A percentile compares a stretch with the other conserved stretches of the same genome.
Conservation (phyloP, 2,888 invertebrate species). For the Platypus cylindrus region DNA sequence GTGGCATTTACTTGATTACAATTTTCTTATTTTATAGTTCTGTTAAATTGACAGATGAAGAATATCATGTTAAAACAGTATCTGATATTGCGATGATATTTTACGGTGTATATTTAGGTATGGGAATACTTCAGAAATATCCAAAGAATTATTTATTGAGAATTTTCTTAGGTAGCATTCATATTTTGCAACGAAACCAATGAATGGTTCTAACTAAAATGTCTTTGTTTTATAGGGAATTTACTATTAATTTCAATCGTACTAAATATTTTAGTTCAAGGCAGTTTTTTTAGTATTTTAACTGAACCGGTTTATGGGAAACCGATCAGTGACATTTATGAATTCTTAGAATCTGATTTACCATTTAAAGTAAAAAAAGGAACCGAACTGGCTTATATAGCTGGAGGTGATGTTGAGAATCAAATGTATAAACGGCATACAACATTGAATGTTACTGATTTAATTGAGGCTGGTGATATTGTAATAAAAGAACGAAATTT, state of each 20-base stretch:
- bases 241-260: constrained; percentile 2
- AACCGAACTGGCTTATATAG: not conserved
- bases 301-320: constrained; percentile 6
- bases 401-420: constrained; percentile 1
- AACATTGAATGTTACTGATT: not conserved
- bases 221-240: constrained; percentile 3
- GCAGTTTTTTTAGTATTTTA: constrained; percentile 5
- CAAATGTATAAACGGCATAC: constrained; percentile 1
- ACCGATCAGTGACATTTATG: constrained; percentile 6
- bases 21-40: not conserved
- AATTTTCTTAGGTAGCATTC: not conserved
- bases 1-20: not conserved
- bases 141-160: not conserved
- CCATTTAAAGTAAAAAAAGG: constrained; percentile 6
- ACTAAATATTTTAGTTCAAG: constrained; percentile 6
- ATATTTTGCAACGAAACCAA: no score
- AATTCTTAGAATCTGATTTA: constrained; percentile 5
- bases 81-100: no score
- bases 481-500: constrained; percentile 6
- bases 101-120: not conserved
- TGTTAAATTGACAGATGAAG: not conserved
- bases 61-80: not conserved
- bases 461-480: constrained; percentile 5
- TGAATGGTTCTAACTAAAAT: not conserved
- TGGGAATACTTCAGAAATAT: not conserved